Evolutionary conservation across 2,113 vertebrate genomes (phyloP).

Genomic region (Callorhinus ursinus): DNA sequence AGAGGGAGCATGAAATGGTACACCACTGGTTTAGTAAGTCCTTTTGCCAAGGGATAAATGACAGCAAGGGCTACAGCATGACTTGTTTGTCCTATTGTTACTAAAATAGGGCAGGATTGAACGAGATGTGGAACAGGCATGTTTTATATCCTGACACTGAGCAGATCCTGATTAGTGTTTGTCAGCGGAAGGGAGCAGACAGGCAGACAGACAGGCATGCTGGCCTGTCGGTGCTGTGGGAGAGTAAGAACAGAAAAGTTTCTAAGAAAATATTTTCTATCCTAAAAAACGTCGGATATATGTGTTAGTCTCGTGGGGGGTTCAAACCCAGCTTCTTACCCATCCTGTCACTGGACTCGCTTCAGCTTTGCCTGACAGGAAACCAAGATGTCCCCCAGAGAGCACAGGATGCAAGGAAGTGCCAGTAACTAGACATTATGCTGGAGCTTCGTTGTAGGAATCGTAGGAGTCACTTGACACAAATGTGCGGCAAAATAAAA

Average conservation of each 20-base stretch:
- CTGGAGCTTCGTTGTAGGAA: neutral
- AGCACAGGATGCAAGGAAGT: neutral
- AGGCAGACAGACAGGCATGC: neutral
- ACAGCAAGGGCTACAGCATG: neutral
- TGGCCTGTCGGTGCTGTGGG: neutral
- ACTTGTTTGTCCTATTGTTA: conserved; percentile 8
- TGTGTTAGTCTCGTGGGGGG: neutral
- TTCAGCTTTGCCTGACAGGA: neutral
- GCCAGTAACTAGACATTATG: neutral
- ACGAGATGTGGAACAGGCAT: neutral
- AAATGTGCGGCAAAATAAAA: neutral
- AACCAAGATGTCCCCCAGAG: neutral
- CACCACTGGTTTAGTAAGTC: neutral
- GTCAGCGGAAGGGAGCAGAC: neutral
- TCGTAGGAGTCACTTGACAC: neutral
- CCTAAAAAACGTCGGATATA: neutral
- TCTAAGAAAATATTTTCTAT: neutral
- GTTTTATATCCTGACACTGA: neutral
- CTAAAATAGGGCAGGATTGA: neutral
- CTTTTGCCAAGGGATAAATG: neutral
- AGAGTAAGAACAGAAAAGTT: neutral
- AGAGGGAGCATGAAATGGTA: neutral
- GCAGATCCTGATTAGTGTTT: neutral
- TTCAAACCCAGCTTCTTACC: neutral
- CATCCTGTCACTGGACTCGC: neutral